phyloP scores from a whole-genome alignment of 2,888 invertebrate species.

The Drosophila neutralis region DNA sequence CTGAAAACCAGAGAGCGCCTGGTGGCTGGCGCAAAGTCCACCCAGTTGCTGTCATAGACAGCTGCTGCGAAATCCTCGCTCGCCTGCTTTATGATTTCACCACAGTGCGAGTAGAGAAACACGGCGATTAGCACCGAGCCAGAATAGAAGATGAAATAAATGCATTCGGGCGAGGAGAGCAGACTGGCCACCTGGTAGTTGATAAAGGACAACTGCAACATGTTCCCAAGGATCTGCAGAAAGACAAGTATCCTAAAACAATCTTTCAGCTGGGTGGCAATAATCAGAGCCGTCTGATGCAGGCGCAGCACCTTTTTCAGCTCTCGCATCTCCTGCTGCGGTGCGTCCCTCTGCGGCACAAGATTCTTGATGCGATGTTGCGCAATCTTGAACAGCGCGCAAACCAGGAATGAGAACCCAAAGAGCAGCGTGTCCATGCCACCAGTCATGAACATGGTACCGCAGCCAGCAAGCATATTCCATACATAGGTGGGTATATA shows the following conservation, averaged over 20 bases:
- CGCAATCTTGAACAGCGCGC: conserved; percentile 61
- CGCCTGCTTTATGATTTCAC: conserved; percentile 60
- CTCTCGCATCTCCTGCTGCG: conserved; percentile 30
- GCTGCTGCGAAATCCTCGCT: conserved; percentile 55
- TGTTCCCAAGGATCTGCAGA: conserved; percentile 55
- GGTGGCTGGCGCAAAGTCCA: conserved; percentile 44
- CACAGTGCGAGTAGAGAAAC: conserved; percentile 62
- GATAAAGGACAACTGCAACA: conserved; percentile 57
- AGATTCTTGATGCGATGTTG: conserved; percentile 54
- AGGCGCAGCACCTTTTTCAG: conserved; percentile 45
- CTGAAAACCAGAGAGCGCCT: conserved; percentile 36
- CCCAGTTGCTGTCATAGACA: conserved; percentile 55
- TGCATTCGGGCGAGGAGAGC: conserved; percentile 44
- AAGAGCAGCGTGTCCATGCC: conserved; percentile 58
- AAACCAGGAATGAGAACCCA: conserved; percentile 59
- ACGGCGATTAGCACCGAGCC: conserved; percentile 56
- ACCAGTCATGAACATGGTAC: conserved; percentile 51
- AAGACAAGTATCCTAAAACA: conserved; percentile 49
- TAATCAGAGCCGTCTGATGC: conserved; percentile 53
- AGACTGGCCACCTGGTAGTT: conserved; percentile 57
- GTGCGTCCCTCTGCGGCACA: conserved; percentile 13
- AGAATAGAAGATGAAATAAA: conserved; percentile 53
- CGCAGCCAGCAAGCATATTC: conserved; percentile 50
- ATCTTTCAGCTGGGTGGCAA: conserved; percentile 39
- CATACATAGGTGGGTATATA: conserved; percentile 57